Evolutionary conservation across 2,888 invertebrate species (phyloP).

Genomic region (Hesperia comma): DNA sequence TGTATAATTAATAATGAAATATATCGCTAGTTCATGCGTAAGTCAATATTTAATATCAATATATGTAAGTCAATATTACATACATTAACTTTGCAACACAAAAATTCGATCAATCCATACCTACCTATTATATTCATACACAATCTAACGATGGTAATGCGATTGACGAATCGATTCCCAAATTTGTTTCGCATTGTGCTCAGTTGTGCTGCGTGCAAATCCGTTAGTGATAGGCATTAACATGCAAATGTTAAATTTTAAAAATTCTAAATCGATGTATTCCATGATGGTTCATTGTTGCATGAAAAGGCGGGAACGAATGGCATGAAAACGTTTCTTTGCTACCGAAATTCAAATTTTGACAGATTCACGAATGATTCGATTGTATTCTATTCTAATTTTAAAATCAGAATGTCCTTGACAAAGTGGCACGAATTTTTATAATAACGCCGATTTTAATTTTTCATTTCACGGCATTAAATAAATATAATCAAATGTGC

Average conservation of each 20-base stretch:
- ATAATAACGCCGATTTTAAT: background rate
- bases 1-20: background rate
- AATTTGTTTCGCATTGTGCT: slow-evolving; percentile 74
- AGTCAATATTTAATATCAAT: too few relatives aligned
- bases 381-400: slow-evolving; percentile 9
- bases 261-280: slow-evolving; percentile 59
- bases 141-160: slow-evolving; percentile 65
- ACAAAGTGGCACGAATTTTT: background rate
- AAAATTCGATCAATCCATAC: background rate
- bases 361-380: background rate
- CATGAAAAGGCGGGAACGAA: slow-evolving; percentile 57
- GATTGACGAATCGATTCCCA: slow-evolving; percentile 68
- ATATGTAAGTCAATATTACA: background rate
- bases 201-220: slow-evolving; percentile 66
- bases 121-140: slow-evolving; percentile 9
- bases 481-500: background rate
- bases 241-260: slow-evolving; percentile 66
- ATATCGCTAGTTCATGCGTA: background rate
- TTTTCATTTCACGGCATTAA: slow-evolving; percentile 11
- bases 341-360: slow-evolving; percentile 38
- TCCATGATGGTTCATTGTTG: slow-evolving; percentile 56
- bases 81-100: background rate
- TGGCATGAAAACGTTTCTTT: slow-evolving; percentile 25
- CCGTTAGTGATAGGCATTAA: slow-evolving; percentile 63
- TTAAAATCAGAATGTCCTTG: slow-evolving; percentile 12